Conservation (phyloP, 2,797 vertebrate genomes). For the Molossus alvarezi region DNA sequence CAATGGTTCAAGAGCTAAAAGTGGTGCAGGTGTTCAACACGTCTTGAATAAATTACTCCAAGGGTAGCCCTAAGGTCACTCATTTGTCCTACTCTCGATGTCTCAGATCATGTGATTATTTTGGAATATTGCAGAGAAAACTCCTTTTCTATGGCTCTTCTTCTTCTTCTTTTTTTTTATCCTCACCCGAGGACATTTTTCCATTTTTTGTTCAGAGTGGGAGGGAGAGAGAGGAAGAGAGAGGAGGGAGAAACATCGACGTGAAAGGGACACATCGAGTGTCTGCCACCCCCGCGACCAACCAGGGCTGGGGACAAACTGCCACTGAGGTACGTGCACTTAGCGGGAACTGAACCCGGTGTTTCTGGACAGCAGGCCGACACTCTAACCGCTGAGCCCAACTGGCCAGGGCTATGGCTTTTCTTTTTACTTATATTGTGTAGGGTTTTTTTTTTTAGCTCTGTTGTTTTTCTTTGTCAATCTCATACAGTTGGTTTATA, state of each 20-base stretch:
- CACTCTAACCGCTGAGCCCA: too few species aligned
- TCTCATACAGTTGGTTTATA: neutral
- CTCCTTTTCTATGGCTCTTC: fast-evolving
- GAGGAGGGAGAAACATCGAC: too few species aligned
- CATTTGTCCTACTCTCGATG: fast-evolving
- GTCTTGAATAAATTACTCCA: neutral
- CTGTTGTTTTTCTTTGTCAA: neutral
- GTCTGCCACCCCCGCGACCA: too few species aligned
- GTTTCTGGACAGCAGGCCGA: too few species aligned
- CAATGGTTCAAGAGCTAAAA: neutral
- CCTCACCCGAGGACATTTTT: too few species aligned
- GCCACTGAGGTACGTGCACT: too few species aligned
- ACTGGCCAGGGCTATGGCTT: too few species aligned
- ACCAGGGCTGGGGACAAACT: too few species aligned
- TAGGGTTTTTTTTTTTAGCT: neutral
- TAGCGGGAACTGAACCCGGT: too few species aligned
- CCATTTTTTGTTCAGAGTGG: too few species aligned
- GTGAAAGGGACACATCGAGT: too few species aligned
- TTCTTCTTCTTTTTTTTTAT: neutral
- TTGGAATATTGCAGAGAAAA: neutral
- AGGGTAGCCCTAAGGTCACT: neutral
- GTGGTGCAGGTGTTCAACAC: neutral
- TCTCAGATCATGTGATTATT: neutral
- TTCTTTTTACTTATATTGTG: fast-evolving
- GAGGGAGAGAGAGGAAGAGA: too few species aligned